phyloP scores from a whole-genome alignment of 2,888 invertebrate species.

The Noctua janthe region DNA sequence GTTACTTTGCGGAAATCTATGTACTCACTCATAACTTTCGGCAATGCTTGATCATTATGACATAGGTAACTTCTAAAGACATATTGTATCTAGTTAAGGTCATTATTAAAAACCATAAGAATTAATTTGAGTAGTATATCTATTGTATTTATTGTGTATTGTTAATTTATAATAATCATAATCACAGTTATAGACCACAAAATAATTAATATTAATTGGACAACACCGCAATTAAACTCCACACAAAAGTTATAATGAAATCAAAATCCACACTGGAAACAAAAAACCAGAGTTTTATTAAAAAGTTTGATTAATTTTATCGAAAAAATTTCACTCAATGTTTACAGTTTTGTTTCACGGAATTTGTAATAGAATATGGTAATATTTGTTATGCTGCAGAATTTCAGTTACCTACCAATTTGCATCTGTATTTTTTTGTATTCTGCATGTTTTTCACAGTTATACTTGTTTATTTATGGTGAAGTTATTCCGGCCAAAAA shows the following conservation, averaged over 20 bases:
- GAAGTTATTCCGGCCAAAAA: neutral
- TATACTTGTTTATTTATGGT: neutral
- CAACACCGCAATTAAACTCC: conserved; percentile 1
- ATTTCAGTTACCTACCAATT: neutral
- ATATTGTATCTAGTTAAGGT: too few species aligned
- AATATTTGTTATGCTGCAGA: neutral
- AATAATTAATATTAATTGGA: too few species aligned
- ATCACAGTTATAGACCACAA: neutral
- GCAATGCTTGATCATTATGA: too few species aligned
- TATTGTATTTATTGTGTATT: too few species aligned
- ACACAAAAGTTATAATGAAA: conserved; percentile 21
- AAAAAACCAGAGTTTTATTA: conserved; percentile 8
- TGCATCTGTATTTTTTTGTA: neutral
- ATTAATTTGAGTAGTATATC: too few species aligned
- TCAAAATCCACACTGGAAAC: conserved; percentile 3
- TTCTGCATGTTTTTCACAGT: neutral
- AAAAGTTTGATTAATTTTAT: conserved; percentile 54
- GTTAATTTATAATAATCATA: neutral
- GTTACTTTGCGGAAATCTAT: too few species aligned
- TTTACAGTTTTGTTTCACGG: conserved; percentile 34
- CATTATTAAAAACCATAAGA: too few species aligned
- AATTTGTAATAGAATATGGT: conserved; percentile 11
- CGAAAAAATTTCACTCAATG: conserved; percentile 20
- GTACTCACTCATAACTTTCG: too few species aligned
- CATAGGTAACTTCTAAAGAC: too few species aligned